These are phyloP conservation scores for Gephyroberyx darwinii DNA, from an alignment of 2,797 vertebrate species.

Conservation along the genomic window DNA sequence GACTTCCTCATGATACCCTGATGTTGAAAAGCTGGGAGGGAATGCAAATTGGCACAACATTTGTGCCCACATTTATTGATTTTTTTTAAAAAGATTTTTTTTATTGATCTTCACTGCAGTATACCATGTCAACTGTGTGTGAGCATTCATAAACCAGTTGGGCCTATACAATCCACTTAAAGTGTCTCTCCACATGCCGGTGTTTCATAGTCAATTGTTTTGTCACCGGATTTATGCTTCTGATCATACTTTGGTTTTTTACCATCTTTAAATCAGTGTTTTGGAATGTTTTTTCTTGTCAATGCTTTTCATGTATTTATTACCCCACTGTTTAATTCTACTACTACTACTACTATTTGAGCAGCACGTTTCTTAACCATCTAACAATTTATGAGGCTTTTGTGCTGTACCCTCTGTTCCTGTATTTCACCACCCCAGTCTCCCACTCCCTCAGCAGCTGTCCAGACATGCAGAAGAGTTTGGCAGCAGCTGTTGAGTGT, in stretches of 20 bases:
- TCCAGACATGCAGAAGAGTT: constrained; percentile 67
- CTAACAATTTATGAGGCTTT: background rate
- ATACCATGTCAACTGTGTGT: background rate
- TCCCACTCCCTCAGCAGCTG: constrained; percentile 70
- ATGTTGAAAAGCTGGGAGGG: too few relatives aligned
- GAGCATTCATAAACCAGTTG: background rate
- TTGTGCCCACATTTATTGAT: too few relatives aligned
- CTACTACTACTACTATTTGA: background rate
- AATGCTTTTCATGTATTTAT: background rate
- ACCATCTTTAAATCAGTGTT: background rate
- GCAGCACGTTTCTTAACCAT: background rate
- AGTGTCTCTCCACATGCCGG: too few relatives aligned
- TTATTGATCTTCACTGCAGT: too few relatives aligned
- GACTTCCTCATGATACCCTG: background rate
- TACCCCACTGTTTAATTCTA: background rate
- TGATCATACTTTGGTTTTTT: too few relatives aligned
- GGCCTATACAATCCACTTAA: too few relatives aligned
- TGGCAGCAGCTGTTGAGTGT: constrained; percentile 65
- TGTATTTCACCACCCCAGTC: constrained; percentile 26
- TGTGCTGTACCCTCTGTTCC: background rate
- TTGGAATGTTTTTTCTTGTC: background rate
- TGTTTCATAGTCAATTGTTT: background rate
- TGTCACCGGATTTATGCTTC: background rate
- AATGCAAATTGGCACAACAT: too few relatives aligned
- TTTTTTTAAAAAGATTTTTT: too few relatives aligned